phyloP scores from a whole-genome alignment of 2,888 invertebrate genomes.

The Diarsia dahlii region DNA sequence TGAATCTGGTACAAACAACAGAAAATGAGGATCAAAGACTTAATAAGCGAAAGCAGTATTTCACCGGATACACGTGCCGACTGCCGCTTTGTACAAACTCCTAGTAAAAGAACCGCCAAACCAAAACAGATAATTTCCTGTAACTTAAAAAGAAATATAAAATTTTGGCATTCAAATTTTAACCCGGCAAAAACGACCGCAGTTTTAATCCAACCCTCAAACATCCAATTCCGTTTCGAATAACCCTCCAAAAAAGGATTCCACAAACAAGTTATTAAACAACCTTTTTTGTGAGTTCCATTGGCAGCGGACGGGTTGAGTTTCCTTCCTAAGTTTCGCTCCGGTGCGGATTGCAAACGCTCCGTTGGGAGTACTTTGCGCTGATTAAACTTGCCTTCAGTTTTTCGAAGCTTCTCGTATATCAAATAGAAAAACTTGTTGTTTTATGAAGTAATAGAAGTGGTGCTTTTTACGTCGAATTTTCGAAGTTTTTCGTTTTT shows the following conservation, averaged over 20 bases:
- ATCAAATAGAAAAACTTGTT: conserved; percentile 59
- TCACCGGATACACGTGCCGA: conserved; percentile 9
- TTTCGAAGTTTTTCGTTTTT: conserved; percentile 25
- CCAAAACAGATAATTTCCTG: conserved; percentile 24
- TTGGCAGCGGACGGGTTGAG: conserved; percentile 56
- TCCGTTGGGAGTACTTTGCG: conserved; percentile 60
- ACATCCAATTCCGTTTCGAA: conserved; percentile 53
- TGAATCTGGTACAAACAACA: conserved; percentile 1
- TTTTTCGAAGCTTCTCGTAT: conserved; percentile 50
- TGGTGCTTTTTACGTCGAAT: conserved; percentile 11
- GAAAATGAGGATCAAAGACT: background rate
- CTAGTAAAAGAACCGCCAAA: background rate
- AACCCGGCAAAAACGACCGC: conserved; percentile 24
- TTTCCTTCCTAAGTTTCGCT: conserved; percentile 45
- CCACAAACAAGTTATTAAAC: conserved; percentile 61
- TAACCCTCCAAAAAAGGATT: conserved; percentile 55
- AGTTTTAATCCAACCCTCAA: conserved; percentile 55
- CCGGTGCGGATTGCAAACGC: conserved; percentile 49
- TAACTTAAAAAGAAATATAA: conserved; percentile 41
- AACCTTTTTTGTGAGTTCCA: conserved; percentile 61
- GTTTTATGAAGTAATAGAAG: conserved; percentile 36
- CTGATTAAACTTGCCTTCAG: conserved; percentile 62
- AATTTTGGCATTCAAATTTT: conserved; percentile 32
- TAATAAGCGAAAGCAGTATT: background rate
- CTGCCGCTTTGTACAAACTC: background rate